Evolutionary conservation across 2,888 invertebrate species (phyloP), one percentile per base, ranked within the genome.

Genomic region (Catotricha subobsoleta): DNA sequence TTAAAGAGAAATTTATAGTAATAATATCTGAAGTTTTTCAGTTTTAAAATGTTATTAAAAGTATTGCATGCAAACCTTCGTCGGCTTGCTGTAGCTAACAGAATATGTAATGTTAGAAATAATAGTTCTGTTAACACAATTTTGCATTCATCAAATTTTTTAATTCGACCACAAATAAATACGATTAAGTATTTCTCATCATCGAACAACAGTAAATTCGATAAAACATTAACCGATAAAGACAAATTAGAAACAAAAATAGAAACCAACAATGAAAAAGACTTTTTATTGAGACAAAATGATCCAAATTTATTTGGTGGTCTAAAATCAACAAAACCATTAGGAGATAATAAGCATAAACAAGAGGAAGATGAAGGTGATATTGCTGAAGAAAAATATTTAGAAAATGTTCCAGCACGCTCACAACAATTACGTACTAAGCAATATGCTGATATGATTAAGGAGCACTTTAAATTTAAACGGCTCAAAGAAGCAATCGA

Each of bases 401-500:
- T 68, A 41, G 59, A 68, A 48, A 67, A 71, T 48, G 58, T 60
- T 33, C 70, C 72, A 3, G 48, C 66, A n/a, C 48, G 50, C 19
- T 56, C 60, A 1, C 67, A 68, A 50, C 69, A 71, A 54, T 56
- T 75, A 13, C 65, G 69, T 3, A 71, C 66, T 0, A 74, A 68
- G 50, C 71, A 79, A 49, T 84, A 84, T 62, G 74, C 74, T 0
- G 68, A 71, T 48, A 57, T 80, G 45, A 83, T 86, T 4, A 83
- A 82, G 54, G 64, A 68, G 16, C 70, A 73, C 49, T 54, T 84
- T 6, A 55, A 60, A 20, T 67, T 73, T 41, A 72, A 74, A 28
- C 70, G 79, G 54, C 59, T 84, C 4, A 71, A 74, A 51, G 79
- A 81, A 58, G 91, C 91, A 1, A 67, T 90, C 16, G 73, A 77